These are phyloP conservation scores for Leptobrachium leishanense DNA, from an alignment of 2,113 vertebrate species.

Conservation along the genomic window DNA sequence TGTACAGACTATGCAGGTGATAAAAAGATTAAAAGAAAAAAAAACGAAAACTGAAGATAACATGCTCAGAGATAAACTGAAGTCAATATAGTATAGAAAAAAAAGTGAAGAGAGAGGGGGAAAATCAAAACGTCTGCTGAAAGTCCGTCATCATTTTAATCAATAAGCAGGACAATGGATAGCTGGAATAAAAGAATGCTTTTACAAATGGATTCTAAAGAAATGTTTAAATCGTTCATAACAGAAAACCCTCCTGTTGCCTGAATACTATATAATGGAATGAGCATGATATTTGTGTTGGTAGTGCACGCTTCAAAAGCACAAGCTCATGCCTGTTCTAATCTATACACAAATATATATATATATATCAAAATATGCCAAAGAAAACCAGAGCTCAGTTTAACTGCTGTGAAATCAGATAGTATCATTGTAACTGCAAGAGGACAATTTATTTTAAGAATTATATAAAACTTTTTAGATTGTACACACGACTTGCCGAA, in stretches of 20 bases:
- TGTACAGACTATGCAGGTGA: constrained; percentile 12
- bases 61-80: constrained; percentile 40
- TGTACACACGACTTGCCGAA: too few relatives aligned
- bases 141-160: constrained; percentile 31
- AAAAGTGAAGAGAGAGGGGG: neutral
- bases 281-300: neutral
- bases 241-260: neutral
- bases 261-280: neutral
- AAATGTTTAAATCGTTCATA: neutral
- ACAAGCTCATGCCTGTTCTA: too few relatives aligned
- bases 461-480: too few relatives aligned
- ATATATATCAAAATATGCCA: too few relatives aligned
- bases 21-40: constrained; percentile 42
- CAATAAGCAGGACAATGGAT: constrained; percentile 43
- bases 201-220: constrained; percentile 20
- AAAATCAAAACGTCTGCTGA: neutral
- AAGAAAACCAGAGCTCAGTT: too few relatives aligned
- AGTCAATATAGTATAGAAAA: constrained; percentile 28
- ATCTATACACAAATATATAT: too few relatives aligned
- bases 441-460: too few relatives aligned
- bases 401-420: too few relatives aligned
- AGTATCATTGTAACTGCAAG: too few relatives aligned
- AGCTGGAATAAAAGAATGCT: constrained; percentile 10
- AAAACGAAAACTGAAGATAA: constrained; percentile 32
- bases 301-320: neutral